Conservation (phyloP, 2,888 invertebrate species). For the Mesorhabditis spiculigera region DNA sequence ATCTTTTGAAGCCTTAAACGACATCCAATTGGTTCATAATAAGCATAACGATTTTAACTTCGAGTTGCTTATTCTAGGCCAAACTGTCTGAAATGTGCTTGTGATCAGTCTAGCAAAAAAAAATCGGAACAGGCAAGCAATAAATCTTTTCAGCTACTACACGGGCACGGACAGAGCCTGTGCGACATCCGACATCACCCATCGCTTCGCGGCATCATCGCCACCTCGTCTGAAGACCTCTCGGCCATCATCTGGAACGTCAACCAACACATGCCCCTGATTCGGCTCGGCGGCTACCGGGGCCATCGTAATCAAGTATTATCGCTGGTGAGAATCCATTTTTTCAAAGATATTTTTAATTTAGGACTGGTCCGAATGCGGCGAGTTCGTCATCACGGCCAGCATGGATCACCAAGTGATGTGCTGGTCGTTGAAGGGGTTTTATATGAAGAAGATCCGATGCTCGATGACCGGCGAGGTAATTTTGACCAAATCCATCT, state of each 20-base stretch:
- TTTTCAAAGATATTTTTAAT: not conserved
- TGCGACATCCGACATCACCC: not conserved
- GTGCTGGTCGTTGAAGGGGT: not conserved
- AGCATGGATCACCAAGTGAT: not conserved
- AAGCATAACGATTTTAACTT: too few species aligned
- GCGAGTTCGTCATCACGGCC: not conserved
- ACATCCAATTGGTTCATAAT: too few species aligned
- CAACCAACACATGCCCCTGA: not conserved
- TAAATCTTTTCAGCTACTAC: not conserved
- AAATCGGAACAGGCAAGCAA: not conserved
- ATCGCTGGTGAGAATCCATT: not conserved
- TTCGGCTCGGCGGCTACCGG: not conserved
- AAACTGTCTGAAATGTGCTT: too few species aligned
- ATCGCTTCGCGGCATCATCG: not conserved
- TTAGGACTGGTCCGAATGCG: conserved; percentile 1
- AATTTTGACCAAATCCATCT: too few species aligned
- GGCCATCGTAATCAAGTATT: not conserved
- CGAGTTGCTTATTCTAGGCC: too few species aligned
- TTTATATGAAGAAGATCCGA: too few species aligned
- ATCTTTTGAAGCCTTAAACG: too few species aligned
- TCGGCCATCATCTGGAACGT: not conserved
- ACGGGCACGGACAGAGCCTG: not conserved
- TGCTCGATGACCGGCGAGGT: too few species aligned
- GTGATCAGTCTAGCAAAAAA: too few species aligned
- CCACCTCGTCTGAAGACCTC: not conserved